phyloP scores from a whole-genome alignment of 2,888 invertebrate genomes.

The Homarus gammarus region DNA sequence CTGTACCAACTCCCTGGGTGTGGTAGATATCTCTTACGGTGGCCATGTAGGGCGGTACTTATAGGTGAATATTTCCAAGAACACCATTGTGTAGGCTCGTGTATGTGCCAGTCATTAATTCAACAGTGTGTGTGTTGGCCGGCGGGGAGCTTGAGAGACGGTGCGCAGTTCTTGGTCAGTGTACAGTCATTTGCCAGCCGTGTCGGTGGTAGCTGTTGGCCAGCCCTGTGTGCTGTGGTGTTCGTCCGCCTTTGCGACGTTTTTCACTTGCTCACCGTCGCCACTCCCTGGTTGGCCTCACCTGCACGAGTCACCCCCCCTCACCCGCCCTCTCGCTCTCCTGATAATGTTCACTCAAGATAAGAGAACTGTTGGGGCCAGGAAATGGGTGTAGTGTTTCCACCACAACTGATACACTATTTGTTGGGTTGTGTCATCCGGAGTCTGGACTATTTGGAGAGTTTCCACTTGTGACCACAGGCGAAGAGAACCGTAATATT shows the following conservation, averaged over 20 bases:
- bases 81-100: neutral
- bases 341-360: neutral
- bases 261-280: neutral
- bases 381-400: neutral
- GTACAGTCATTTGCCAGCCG: neutral
- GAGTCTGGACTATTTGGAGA: neutral
- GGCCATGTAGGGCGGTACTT: neutral
- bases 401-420: neutral
- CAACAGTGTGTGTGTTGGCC: constrained; percentile 14
- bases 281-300: neutral
- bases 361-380: neutral
- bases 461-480: neutral
- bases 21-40: neutral
- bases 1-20: too few species aligned
- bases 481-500: neutral
- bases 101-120: constrained; percentile 45
- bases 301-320: neutral
- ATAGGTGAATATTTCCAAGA: neutral
- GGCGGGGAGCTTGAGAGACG: constrained; percentile 6
- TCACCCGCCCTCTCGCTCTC: neutral
- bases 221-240: neutral
- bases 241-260: neutral
- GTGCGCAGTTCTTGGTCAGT: constrained; percentile 33
- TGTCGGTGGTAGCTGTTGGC: neutral
- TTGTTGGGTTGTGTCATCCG: neutral